phyloP scores from a whole-genome alignment of 2,113 vertebrate genomes.

The Phalacrocorax pelagicus region DNA sequence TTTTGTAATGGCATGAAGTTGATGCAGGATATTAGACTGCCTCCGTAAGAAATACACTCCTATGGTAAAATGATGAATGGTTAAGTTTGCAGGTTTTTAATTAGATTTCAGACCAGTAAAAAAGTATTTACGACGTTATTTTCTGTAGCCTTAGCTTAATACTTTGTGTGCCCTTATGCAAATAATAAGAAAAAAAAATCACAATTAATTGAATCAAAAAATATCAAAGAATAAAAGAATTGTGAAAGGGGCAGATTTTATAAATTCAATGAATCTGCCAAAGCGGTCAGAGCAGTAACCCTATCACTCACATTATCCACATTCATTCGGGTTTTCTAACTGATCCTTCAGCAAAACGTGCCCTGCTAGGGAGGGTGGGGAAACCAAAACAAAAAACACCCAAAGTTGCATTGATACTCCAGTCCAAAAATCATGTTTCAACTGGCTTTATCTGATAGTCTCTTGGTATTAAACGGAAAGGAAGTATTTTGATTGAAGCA shows the following conservation, averaged over 20 bases:
- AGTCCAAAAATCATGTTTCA: conserved; percentile 35
- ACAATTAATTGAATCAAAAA: not conserved
- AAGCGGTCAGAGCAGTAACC: not conserved
- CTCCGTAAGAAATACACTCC: conserved; percentile 1
- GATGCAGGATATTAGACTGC: conserved; percentile 58
- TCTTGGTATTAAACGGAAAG: not conserved
- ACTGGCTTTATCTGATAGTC: conserved; percentile 31
- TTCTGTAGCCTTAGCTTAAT: not conserved
- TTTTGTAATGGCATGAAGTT: conserved; percentile 21
- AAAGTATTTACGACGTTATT: not conserved
- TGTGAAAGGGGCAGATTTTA: not conserved
- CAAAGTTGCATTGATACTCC: not conserved
- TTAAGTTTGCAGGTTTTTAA: conserved; percentile 28
- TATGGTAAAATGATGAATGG: conserved; percentile 29
- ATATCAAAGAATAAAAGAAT: not conserved
- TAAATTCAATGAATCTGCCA: not conserved
- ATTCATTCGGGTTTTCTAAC: conserved; percentile 19
- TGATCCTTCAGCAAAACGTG: not conserved
- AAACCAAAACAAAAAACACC: not conserved
- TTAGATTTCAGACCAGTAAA: conserved; percentile 26
- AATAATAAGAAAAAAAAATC: not conserved
- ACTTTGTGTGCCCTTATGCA: not conserved
- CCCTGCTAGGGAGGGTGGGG: not conserved
- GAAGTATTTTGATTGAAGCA: conserved; percentile 36
- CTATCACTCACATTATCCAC: not conserved